Percentiles rank a stretch among this genome's conserved stretches.
Conservation (phyloP, 2,797 vertebrate species). For the Rhabdophis nuchalis region DNA sequence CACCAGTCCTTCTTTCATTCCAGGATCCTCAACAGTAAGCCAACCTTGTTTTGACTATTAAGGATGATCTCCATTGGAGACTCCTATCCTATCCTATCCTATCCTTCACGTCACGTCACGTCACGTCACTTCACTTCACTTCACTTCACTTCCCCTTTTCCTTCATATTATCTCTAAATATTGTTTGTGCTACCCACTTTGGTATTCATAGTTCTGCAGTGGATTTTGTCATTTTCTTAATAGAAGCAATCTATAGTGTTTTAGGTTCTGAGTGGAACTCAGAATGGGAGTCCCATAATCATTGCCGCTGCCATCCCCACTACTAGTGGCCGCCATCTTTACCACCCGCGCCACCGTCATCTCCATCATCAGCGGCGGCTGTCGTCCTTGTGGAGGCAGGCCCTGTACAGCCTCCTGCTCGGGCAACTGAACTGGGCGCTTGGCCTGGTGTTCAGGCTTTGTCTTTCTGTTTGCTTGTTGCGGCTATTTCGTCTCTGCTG, state of each 20-base stretch:
- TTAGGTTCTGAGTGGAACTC: slow-evolving; percentile 19
- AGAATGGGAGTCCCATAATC: slow-evolving; percentile 41
- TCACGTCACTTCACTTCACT: background rate
- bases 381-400: too few species aligned
- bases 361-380: too few species aligned
- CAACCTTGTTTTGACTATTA: background rate
- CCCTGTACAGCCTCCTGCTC: too few species aligned
- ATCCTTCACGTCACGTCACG: too few species aligned
- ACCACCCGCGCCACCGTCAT: too few species aligned
- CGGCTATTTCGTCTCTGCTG: too few species aligned
- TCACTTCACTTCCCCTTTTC: background rate
- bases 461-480: too few species aligned
- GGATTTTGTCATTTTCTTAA: background rate
- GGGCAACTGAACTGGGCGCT: too few species aligned
- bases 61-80: background rate
- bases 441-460: too few species aligned
- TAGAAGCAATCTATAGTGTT: background rate
- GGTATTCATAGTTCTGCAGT: background rate
- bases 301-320: too few species aligned
- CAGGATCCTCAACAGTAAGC: background rate
- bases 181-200: background rate
- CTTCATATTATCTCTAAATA: background rate
- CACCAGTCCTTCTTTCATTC: background rate
- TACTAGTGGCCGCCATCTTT: too few species aligned
- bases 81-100: background rate